Base-by-base conservation (phyloP, 2,113 vertebrate species). In the Cottus gobio region DNA sequence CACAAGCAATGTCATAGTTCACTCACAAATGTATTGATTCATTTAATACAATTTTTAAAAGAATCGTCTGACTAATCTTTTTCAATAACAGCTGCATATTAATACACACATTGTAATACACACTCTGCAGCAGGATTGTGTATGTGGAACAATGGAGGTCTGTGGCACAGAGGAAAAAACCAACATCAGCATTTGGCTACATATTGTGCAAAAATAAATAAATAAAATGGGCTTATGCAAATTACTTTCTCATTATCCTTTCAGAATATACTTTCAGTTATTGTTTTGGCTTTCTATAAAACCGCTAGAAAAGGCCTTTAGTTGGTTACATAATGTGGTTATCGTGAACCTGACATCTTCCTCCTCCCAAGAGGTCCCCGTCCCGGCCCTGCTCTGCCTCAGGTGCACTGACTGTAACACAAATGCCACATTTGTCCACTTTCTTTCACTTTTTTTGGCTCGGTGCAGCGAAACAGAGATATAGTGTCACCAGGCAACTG, bases 401-500 rank as follows among this genome's bases (percentile, higher is more conserved):
- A 34, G 42, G 11, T 57, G 36, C 56, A 44, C 56, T 61, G 30
- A 56, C 7, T 37, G 15, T 50, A 31, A 57, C 54, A 60, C 7
- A 37, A 10, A 7, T 4, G 3, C 48, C 52, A 39, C 15, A 58
- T 69, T 82, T 24, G 7, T 46, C 34, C 9, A 13, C 63, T 50
- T 28, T 54, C 16, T 56, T 46, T 70, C 61, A 65, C 57, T 77
- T 84, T 82, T 18, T 54, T 52, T 48, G 75, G 37, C 76, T 28
- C 37, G 13, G 57, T 58, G 28, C 9, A 15, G 64, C 12, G 36
- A 30, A 52, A 69, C 58, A 54, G 13, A 82, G 79, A 86, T 84
- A 66, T 52, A 67, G 64, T 13, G 64, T 85, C 67, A 66, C 85
- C 31, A 11, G 69, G 75, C 67, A 78, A 82, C 80, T 68, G 85